Base-by-base conservation (phyloP, 2,113 vertebrate genomes). In the Pavo muticus region DNA sequence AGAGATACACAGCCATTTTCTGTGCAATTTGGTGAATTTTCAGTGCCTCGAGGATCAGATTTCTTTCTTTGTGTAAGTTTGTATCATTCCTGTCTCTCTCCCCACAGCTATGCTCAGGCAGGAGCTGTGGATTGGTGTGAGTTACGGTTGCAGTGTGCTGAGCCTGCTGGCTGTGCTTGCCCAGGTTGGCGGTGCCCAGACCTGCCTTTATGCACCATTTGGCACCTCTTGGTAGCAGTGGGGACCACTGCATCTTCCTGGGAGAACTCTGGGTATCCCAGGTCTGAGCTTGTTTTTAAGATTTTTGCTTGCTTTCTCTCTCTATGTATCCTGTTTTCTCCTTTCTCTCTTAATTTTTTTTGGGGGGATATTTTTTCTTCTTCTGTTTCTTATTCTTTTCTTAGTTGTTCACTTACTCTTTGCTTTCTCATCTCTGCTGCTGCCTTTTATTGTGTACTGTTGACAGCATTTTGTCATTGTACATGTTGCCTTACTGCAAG, bases 381-480 rank as follows among this genome's bases (percentile, higher is more conserved):
- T 44, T 37, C 13, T 2, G 0, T 9, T 16, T 71, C 23, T 40
- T 45, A 9, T 14, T 45, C 67, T 78, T 59, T 48, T 56, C 50
- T 71, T 42, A 39, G 25, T 72, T 60, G 25, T 72, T 60, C 25
- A 27, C 5, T 91, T 68, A 32, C 47, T 57, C 14, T 52, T 96
- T 68, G 35, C 47, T 81, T 91, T 89, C 88, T 50, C 27, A 24
- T 85, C 77, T 91, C 74, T 65, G 30, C 14, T 70, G 5, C 81
- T 82, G 77, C 37, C 72, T 87, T 83, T 87, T 50, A 77, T 87
- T 39, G 72, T 42, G 30, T 27, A 6, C 44, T 35, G 42, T 87
- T 91, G 93, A 68, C 79, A 91, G 60, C 79, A 32, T 93, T 93
- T 90, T 93, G 73, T 95, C 91, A 89, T 71, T 77, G 69, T 64